Evolutionary conservation across 2,797 vertebrate species (phyloP).

Genomic region (Novumbra hubbsi): DNA sequence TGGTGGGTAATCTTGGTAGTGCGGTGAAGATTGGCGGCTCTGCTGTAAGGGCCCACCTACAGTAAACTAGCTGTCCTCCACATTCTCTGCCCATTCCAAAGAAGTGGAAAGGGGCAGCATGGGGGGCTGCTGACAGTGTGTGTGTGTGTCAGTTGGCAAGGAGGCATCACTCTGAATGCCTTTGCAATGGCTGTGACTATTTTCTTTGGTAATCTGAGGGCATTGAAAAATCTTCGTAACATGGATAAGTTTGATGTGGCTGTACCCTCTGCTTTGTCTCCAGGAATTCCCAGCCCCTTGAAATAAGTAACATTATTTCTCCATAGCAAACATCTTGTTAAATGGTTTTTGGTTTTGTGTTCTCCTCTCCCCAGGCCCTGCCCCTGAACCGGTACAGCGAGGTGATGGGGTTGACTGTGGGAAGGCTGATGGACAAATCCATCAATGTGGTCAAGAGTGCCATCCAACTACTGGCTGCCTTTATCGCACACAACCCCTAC

Average conservation of each 20-base stretch:
- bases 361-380: constrained; percentile 73
- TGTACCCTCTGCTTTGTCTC: neutral
- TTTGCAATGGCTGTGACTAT: constrained; percentile 51
- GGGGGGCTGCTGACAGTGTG: constrained; percentile 54
- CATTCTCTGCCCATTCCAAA: constrained; percentile 30
- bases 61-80: constrained; percentile 57
- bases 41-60: constrained; percentile 90
- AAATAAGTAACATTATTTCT: neutral
- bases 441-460: constrained; percentile 91
- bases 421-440: constrained; percentile 89
- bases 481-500: constrained; percentile 96
- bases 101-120: constrained; percentile 38
- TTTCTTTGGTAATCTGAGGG: constrained; percentile 78
- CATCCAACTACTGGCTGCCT: constrained; percentile 89
- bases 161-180: constrained; percentile 13
- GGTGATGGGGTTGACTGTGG: constrained; percentile 86
- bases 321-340: neutral
- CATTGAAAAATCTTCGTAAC: constrained; percentile 21
- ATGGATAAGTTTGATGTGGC: neutral
- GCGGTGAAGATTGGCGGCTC: constrained; percentile 70
- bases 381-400: constrained; percentile 87
- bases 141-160: constrained; percentile 43
- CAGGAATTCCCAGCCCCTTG: constrained; percentile 59
- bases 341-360: neutral
- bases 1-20: constrained; percentile 90